These are phyloP conservation scores for Portunus trituberculatus DNA, from an alignment of 1,140 invertebrate genomes.

Conservation along the genomic window DNA sequence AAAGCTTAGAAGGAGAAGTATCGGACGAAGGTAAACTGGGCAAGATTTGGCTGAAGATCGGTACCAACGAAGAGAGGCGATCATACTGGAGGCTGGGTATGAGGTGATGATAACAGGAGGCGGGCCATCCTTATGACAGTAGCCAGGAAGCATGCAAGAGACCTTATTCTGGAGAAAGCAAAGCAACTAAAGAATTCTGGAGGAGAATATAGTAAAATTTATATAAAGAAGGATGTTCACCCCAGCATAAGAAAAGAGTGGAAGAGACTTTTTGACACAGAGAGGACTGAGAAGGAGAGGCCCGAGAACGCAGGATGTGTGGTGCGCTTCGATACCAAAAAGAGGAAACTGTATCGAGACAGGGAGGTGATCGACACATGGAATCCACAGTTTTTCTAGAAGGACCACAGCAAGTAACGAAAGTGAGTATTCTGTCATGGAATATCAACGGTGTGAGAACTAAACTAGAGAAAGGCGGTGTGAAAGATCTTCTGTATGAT, in stretches of 20 bases:
- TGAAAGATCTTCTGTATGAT: no score
- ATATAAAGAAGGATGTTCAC: no score
- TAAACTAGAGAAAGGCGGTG: background rate
- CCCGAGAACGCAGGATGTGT: no score
- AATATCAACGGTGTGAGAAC: background rate
- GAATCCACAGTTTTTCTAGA: conserved; percentile 17
- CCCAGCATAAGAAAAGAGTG: background rate
- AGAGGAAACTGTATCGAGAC: background rate
- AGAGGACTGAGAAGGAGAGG: conserved; percentile 21
- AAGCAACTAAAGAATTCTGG: background rate
- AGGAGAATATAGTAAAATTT: background rate
- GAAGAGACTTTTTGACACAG: background rate
- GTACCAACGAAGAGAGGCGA: background rate
- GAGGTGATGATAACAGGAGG: background rate
- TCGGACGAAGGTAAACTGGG: background rate
- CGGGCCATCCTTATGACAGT: background rate
- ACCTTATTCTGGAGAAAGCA: background rate
- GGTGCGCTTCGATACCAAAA: background rate
- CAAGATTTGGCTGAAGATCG: background rate
- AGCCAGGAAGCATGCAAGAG: background rate
- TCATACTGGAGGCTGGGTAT: background rate
- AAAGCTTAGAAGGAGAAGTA: conserved; percentile 21
- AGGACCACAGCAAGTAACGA: background rate
- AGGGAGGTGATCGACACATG: background rate
- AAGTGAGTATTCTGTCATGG: background rate